Evolutionary conservation across 2,113 vertebrate species (phyloP).

Genomic region (Leucoraja erinaceus): DNA sequence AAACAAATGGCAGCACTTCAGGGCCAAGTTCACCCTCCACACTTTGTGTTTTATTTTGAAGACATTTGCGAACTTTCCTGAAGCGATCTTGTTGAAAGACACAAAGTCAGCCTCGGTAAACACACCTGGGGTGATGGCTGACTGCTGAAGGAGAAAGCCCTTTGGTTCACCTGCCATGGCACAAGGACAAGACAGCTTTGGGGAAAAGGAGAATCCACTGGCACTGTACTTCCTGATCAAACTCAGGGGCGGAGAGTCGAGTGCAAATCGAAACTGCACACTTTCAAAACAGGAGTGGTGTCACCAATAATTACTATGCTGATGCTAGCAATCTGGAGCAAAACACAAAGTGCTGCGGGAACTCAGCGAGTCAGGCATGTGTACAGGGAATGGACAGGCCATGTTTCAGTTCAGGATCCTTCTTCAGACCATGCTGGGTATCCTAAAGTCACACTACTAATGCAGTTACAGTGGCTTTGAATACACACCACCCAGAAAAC

Average conservation of each 20-base stretch:
- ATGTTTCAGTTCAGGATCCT: too few relatives aligned
- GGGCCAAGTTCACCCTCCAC: slow-evolving; percentile 59
- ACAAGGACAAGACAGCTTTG: not conserved
- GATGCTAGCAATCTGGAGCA: not conserved
- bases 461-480: too few relatives aligned
- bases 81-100: slow-evolving; percentile 62
- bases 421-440: too few relatives aligned
- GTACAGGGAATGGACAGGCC: too few relatives aligned
- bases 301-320: not conserved
- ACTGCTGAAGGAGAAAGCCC: not conserved
- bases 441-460: too few relatives aligned
- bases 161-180: not conserved
- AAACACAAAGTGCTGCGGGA: too few relatives aligned
- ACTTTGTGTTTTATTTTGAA: slow-evolving; percentile 69
- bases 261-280: not conserved
- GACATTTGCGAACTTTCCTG: slow-evolving; percentile 64
- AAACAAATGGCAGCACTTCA: slow-evolving; percentile 58
- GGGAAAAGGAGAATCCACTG: not conserved
- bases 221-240: not conserved
- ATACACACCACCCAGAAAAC: too few relatives aligned
- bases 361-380: too few relatives aligned
- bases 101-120: slow-evolving; percentile 72
- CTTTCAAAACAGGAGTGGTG: not conserved
- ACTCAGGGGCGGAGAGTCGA: not conserved
- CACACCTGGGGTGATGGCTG: slow-evolving; percentile 44